phyloP scores from a whole-genome alignment of 2,797 vertebrate species.

The Tapera naevia region DNA sequence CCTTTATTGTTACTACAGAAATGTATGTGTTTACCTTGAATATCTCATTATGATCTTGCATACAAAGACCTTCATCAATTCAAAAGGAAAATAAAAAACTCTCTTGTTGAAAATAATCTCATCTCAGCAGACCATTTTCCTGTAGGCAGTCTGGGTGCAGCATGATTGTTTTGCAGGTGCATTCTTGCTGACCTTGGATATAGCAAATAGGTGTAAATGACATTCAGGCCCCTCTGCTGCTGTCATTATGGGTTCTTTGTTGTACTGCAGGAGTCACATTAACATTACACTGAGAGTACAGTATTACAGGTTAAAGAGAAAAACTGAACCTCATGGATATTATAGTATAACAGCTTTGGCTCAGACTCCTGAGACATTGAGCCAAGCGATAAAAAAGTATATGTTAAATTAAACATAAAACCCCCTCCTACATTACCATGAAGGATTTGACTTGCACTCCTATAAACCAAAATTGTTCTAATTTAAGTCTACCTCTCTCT shows the following conservation, averaged over 20 bases:
- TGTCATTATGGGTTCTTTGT: constrained; percentile 54
- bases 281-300: constrained; percentile 42
- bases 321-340: constrained; percentile 41
- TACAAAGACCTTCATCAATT: constrained; percentile 31
- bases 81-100: neutral
- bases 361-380: constrained; percentile 22
- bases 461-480: neutral
- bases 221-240: constrained; percentile 40
- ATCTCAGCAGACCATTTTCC: constrained; percentile 7
- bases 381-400: constrained; percentile 50
- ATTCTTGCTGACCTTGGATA: constrained; percentile 68
- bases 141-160: neutral
- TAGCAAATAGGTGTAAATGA: constrained; percentile 66
- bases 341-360: constrained; percentile 35
- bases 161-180: constrained; percentile 47
- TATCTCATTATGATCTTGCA: neutral
- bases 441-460: constrained; percentile 29
- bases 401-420: constrained; percentile 54
- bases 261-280: constrained; percentile 54
- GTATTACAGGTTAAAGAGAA: constrained; percentile 42
- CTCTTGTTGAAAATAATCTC: constrained; percentile 40
- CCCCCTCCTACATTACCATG: neutral
- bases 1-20: constrained; percentile 8
- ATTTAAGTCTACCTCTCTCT: neutral
- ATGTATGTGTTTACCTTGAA: constrained; percentile 1